phyloP scores from a whole-genome alignment of 2,113 vertebrate genomes.

The Eleginops maclovinus region DNA sequence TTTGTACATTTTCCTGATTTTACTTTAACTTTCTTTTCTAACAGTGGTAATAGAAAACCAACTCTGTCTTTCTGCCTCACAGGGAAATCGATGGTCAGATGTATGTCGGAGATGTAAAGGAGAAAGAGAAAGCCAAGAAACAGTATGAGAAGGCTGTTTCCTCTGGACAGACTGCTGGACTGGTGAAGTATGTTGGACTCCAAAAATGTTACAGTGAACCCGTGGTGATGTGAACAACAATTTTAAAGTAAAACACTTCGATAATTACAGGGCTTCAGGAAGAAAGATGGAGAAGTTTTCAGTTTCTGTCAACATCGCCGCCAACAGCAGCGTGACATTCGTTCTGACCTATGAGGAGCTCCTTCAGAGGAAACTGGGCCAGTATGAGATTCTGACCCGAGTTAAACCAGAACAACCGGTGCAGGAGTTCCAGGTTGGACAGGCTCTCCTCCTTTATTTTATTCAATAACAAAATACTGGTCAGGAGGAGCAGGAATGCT shows the following conservation, averaged over 20 bases:
- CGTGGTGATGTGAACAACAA: background rate
- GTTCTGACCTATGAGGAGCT: constrained; percentile 92
- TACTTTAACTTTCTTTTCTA: background rate
- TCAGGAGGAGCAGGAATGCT: constrained; percentile 26
- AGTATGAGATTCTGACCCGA: constrained; percentile 91
- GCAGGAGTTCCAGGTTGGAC: constrained; percentile 67
- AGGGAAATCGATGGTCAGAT: constrained; percentile 89
- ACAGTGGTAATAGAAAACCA: too few species aligned
- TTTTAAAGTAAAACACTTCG: background rate
- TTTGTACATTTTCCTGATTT: background rate
- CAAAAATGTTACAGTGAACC: constrained; percentile 57
- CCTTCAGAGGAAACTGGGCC: constrained; percentile 87
- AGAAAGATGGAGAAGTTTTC: constrained; percentile 94
- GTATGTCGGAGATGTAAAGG: constrained; percentile 90
- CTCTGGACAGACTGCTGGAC: constrained; percentile 89
- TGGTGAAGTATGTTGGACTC: constrained; percentile 87
- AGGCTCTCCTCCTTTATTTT: background rate
- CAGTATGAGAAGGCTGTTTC: constrained; percentile 91
- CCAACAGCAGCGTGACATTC: constrained; percentile 88
- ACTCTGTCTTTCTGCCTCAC: constrained; percentile 18
- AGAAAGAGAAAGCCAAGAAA: constrained; percentile 90
- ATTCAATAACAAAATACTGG: background rate
- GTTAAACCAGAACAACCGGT: constrained; percentile 91
- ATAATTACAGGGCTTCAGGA: constrained; percentile 85
- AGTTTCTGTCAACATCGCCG: constrained; percentile 89